These are phyloP conservation scores for Drosophila erecta DNA, from an alignment of 1,140 invertebrate genomes.

Conservation along the genomic window DNA sequence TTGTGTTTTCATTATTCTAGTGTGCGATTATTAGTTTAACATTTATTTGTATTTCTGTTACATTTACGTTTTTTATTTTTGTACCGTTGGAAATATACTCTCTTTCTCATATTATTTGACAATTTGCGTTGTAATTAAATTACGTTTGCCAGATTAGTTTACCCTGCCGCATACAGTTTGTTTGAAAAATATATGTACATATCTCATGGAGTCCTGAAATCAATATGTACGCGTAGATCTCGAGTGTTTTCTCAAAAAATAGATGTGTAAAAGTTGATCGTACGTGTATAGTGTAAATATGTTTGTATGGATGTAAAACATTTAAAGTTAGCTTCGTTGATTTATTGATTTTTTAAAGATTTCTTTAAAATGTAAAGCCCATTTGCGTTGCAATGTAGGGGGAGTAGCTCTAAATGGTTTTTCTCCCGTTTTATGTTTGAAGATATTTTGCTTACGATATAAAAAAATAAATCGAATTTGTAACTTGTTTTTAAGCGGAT, in stretches of 20 bases:
- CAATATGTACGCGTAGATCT: slow-evolving; percentile 42
- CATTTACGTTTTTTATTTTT: slow-evolving; percentile 55
- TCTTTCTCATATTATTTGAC: slow-evolving; percentile 43
- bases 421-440: slow-evolving; percentile 21
- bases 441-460: slow-evolving; percentile 28
- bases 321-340: slow-evolving; percentile 70
- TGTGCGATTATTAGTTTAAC: slow-evolving; percentile 57
- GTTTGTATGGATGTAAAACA: slow-evolving; percentile 44
- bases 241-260: slow-evolving; percentile 48
- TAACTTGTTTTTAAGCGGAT: slow-evolving; percentile 36
- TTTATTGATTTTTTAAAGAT: slow-evolving; percentile 50
- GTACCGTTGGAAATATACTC: slow-evolving; percentile 59
- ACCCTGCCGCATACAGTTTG: slow-evolving; percentile 63
- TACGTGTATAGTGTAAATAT: slow-evolving; percentile 49
- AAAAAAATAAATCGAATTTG: slow-evolving; percentile 31
- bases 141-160: slow-evolving; percentile 60
- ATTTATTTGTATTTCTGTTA: slow-evolving; percentile 55
- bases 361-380: slow-evolving; percentile 63
- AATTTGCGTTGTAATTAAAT: slow-evolving; percentile 62
- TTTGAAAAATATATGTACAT: slow-evolving; percentile 67
- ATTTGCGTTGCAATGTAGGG: slow-evolving; percentile 67
- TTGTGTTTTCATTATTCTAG: slow-evolving; percentile 43
- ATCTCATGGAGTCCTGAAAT: slow-evolving; percentile 35
- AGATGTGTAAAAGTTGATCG: slow-evolving; percentile 49
- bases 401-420: slow-evolving; percentile 29